Evolutionary conservation across 2,797 vertebrate species (phyloP), one percentile per base, ranked within the genome.

Genomic region (Megalops cyprinoides): DNA sequence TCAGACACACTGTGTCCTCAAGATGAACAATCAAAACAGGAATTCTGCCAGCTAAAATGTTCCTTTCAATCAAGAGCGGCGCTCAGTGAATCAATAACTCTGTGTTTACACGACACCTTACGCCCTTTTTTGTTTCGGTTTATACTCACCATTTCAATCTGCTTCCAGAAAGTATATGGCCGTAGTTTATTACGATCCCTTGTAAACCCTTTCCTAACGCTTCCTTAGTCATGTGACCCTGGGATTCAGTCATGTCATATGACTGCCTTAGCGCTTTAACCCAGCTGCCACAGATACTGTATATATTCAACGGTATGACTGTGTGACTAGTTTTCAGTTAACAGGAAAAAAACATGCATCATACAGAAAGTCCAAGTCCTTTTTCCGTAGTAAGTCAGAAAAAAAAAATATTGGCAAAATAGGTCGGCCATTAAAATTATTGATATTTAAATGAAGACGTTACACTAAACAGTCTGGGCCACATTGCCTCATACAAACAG

Each of bases 91-190:
- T 25, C 5, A 28, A 31, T 31, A 5, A 46, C 31, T 49, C n/a
- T 1, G 18, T 0, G 44, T 12, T 48, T 79, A 14, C 15, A 5
- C 15, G 12, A 34, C 60, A 51, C 31, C 5, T 65, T 46, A 44
- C 23, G 1, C 18, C 42, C n/a, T 18, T 49, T 48, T 48, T 44
- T 15, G 42, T 69, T 79, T 34, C 25, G 25, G 25, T 69, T 67
- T 14, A 51, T 37, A 83, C 82, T 83, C 78, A 83, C 82, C 82
- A 83, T 83, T 58, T 79, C 82, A 74, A 78, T 49, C 74, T 39
- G 74, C 56, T 51, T 79, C 78, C 78, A 71, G 23, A 79, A 37
- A 51, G 62, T 71, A 51, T 69, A 62, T 71, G 7, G 37, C 20
- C 74, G 69, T 77, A 58, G 53, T 37, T 62, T 79, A n/a, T n/a